Percentiles rank a stretch among this genome's conserved stretches.
These are phyloP conservation scores for Bos indicus DNA, from an alignment of 2,113 vertebrate species.

Conservation along the genomic window DNA sequence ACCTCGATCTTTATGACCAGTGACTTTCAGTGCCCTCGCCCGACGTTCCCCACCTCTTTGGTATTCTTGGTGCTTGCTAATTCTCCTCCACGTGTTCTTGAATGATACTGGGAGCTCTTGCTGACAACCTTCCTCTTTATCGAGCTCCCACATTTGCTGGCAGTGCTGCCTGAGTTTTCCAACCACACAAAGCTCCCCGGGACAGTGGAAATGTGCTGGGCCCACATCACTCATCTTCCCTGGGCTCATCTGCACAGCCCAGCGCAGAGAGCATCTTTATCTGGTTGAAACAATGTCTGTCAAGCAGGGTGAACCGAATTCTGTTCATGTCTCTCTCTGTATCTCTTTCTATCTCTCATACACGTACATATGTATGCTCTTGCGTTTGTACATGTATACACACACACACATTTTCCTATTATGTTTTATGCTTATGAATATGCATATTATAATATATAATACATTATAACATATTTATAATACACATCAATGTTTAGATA, in stretches of 20 bases:
- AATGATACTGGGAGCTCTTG: background rate
- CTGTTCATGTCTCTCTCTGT: background rate
- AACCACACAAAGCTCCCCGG: accelerated
- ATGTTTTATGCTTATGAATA: background rate
- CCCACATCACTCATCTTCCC: accelerated
- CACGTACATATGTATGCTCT: background rate
- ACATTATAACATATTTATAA: background rate
- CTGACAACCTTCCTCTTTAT: background rate
- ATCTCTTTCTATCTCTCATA: background rate
- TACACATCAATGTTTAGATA: background rate
- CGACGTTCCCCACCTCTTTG: accelerated
- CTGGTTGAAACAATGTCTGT: background rate
- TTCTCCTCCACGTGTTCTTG: background rate
- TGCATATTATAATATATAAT: background rate
- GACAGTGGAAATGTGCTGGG: accelerated
- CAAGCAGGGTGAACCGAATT: background rate
- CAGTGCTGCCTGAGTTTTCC: background rate
- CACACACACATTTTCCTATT: background rate
- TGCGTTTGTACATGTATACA: background rate
- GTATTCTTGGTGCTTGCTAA: background rate
- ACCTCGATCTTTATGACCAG: too few species aligned
- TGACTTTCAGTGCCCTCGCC: accelerated
- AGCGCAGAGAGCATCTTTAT: background rate
- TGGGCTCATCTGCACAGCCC: background rate
- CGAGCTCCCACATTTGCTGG: background rate